Conservation (phyloP, 1,140 invertebrate species). For the Lasioglossum albipes region DNA sequence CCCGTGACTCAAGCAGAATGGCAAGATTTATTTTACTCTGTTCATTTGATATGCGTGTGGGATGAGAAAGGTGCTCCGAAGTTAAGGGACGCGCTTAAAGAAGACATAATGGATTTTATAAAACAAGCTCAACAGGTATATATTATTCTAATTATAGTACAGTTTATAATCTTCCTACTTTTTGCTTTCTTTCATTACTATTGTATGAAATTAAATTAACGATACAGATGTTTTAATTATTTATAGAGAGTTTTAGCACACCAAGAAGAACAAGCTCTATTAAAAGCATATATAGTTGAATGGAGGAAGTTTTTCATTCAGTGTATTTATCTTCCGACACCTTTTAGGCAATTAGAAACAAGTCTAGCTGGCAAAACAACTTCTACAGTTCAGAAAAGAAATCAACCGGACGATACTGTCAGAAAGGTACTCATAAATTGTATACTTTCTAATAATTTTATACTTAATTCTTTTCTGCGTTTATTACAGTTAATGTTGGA, state of each 20-base stretch:
- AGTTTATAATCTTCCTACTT: too few relatives aligned
- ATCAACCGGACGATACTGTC: slow-evolving; percentile 91
- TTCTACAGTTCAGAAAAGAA: slow-evolving; percentile 85
- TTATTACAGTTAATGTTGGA: slow-evolving; percentile 93
- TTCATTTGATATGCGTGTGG: slow-evolving; percentile 97
- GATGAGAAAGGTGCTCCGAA: slow-evolving; percentile 96
- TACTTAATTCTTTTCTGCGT: not conserved
- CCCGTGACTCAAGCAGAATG: slow-evolving; percentile 96
- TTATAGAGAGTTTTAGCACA: slow-evolving; percentile 90
- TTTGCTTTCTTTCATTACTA: not conserved
- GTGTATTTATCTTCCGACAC: slow-evolving; percentile 97
- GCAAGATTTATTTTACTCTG: slow-evolving; percentile 98
- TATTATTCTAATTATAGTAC: not conserved
- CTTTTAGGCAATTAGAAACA: slow-evolving; percentile 95
- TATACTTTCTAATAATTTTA: not conserved
- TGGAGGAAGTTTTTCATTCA: slow-evolving; percentile 99
- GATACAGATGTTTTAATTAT: slow-evolving; percentile 16
- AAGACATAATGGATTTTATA: slow-evolving; percentile 97
- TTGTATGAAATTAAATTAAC: not conserved
- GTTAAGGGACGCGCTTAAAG: slow-evolving; percentile 92
- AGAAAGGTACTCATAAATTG: slow-evolving; percentile 83
- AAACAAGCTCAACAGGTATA: slow-evolving; percentile 92
- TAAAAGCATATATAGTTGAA: slow-evolving; percentile 97
- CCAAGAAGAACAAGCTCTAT: slow-evolving; percentile 95
- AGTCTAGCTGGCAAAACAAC: slow-evolving; percentile 85